Evolutionary conservation across 2,113 vertebrate genomes (phyloP).

Genomic region (Dromaius novaehollandiae): DNA sequence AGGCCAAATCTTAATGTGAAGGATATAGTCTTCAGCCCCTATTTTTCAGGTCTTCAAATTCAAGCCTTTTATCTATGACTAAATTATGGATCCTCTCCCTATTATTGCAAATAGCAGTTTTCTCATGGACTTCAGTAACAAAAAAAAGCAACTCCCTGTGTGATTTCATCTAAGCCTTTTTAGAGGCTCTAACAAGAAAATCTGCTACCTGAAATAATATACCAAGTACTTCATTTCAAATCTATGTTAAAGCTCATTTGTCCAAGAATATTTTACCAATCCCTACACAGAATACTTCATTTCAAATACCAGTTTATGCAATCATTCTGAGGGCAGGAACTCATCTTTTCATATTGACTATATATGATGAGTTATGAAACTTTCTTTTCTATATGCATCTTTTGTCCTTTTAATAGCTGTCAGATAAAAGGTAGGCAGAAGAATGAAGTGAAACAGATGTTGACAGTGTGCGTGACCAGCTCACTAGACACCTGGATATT

Average conservation of each 20-base stretch:
- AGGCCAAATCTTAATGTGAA: neutral
- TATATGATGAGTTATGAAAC: neutral
- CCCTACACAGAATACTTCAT: neutral
- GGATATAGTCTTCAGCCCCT: neutral
- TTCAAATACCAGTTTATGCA: neutral
- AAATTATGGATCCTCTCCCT: neutral
- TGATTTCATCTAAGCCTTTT: neutral
- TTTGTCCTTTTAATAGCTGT: neutral
- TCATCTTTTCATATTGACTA: neutral
- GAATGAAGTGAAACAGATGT: neutral
- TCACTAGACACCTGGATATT: neutral
- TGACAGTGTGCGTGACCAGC: neutral
- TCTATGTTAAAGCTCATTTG: neutral
- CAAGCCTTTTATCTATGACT: neutral
- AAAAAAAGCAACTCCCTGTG: neutral
- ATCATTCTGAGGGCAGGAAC: neutral
- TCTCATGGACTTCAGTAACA: neutral
- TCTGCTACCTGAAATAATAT: neutral
- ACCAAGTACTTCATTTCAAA: neutral
- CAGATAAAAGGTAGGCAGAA: neutral
- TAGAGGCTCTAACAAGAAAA: neutral
- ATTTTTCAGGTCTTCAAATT: neutral
- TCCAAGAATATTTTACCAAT: rapidly evolving
- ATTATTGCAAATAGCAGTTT: neutral
- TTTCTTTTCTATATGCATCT: neutral